phyloP scores from a whole-genome alignment of 2,113 vertebrate genomes.

The Chauna torquata region DNA sequence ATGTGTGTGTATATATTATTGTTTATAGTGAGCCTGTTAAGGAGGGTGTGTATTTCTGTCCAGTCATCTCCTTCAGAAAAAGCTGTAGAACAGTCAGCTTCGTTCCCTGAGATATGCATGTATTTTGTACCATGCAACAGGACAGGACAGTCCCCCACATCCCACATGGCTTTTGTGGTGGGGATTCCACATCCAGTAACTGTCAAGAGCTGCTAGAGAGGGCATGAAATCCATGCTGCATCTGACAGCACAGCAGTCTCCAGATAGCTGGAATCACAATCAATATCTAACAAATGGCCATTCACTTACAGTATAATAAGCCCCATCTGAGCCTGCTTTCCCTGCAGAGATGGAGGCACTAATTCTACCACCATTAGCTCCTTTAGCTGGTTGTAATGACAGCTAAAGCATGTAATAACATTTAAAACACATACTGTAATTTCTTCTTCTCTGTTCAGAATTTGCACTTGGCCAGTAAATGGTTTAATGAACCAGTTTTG shows the following conservation, averaged over 20 bases:
- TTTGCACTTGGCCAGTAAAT: conserved; percentile 37
- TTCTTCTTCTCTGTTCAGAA: conserved; percentile 38
- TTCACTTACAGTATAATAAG: conserved; percentile 15
- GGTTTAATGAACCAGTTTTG: neutral
- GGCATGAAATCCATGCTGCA: neutral
- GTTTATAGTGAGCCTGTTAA: neutral
- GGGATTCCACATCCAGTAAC: neutral
- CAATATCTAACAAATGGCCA: conserved; percentile 51
- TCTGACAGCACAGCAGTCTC: conserved; percentile 28
- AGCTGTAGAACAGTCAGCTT: neutral
- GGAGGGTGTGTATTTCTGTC: neutral
- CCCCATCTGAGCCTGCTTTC: conserved; percentile 2
- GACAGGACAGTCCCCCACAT: neutral
- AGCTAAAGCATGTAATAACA: conserved; percentile 43
- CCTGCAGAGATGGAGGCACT: conserved; percentile 23
- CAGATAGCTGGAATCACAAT: conserved; percentile 10
- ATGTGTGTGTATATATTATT: neutral
- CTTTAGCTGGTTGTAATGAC: conserved; percentile 25
- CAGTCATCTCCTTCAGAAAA: neutral
- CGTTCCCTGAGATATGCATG: neutral
- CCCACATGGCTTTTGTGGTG: neutral
- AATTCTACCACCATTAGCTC: conserved; percentile 8
- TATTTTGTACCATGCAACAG: neutral
- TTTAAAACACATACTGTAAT: conserved; percentile 42
- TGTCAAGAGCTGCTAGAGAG: neutral